Evolutionary conservation across 1,140 invertebrate genomes (phyloP).

Genomic region (Leptinotarsa undecemlineata): DNA sequence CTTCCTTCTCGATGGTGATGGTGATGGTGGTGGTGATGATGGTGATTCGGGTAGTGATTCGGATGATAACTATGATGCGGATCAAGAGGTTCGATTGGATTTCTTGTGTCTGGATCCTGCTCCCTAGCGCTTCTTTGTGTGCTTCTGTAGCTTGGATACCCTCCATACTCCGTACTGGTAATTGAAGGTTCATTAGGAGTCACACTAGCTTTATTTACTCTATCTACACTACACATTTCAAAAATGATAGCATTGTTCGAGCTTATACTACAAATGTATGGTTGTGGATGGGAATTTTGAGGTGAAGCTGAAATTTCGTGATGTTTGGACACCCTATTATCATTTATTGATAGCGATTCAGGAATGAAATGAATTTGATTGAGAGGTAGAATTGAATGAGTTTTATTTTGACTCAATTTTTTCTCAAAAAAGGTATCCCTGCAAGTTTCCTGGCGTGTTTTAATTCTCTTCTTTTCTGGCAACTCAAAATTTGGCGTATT

Average conservation of each 20-base stretch:
- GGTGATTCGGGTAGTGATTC: constrained; percentile 37
- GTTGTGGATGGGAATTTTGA: too few species aligned
- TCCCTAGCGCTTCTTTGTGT: constrained; percentile 39
- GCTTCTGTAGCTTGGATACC: constrained; percentile 42
- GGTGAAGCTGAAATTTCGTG: too few species aligned
- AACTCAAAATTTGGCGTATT: too few species aligned
- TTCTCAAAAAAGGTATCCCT: too few species aligned
- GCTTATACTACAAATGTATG: too few species aligned
- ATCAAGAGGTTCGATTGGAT: constrained; percentile 39
- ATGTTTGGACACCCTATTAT: too few species aligned
- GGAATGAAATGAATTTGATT: too few species aligned
- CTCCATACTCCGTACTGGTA: constrained; percentile 50
- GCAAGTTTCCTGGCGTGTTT: too few species aligned
- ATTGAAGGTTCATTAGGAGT: constrained; percentile 31
- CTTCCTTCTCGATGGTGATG: constrained; percentile 51
- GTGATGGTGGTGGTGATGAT: constrained; percentile 51
- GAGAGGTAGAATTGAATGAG: too few species aligned
- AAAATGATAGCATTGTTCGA: neutral
- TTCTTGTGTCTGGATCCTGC: constrained; percentile 36
- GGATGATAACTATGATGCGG: constrained; percentile 40
- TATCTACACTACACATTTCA: constrained; percentile 28
- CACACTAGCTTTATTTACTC: constrained; percentile 7
- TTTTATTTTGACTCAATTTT: too few species aligned
- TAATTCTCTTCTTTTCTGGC: too few species aligned
- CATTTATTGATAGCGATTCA: too few species aligned